Conservation (phyloP, 1,140 invertebrate genomes). For the Aphaenogaster floridana region DNA sequence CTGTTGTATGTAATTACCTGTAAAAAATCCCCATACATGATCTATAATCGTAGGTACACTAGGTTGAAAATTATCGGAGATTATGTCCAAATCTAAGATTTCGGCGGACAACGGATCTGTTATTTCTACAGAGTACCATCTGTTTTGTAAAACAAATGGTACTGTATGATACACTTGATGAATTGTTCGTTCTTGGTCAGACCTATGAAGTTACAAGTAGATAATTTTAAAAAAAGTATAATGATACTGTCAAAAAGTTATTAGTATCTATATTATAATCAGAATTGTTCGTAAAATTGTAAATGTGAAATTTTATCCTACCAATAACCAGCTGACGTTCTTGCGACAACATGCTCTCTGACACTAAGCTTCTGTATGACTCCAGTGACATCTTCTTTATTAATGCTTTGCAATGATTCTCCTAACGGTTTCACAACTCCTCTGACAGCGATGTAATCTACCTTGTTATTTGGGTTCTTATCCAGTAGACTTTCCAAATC, state of each 20-base stretch:
- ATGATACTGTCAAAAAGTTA: not conserved
- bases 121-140: constrained; percentile 90
- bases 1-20: constrained; percentile 83
- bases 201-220: constrained; percentile 81
- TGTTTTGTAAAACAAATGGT: constrained; percentile 91
- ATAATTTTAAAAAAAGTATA: constrained; percentile 2
- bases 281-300: not conserved
- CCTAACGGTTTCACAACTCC: constrained; percentile 92
- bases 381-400: constrained; percentile 90
- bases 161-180: constrained; percentile 91
- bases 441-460: constrained; percentile 91
- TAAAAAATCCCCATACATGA: constrained; percentile 93
- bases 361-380: constrained; percentile 91
- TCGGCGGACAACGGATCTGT: constrained; percentile 91
- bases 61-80: constrained; percentile 92
- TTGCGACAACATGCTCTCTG: constrained; percentile 92
- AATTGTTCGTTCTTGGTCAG: constrained; percentile 91
- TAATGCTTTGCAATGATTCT: constrained; percentile 90
- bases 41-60: constrained; percentile 90
- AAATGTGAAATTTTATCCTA: constrained; percentile 64
- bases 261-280: not conserved
- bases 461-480: constrained; percentile 88
- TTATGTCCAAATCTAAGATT: constrained; percentile 92
- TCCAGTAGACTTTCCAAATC: constrained; percentile 88
- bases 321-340: constrained; percentile 93